Conservation (phyloP, 2,113 vertebrate species). For the Hepsetus odoe region DNA sequence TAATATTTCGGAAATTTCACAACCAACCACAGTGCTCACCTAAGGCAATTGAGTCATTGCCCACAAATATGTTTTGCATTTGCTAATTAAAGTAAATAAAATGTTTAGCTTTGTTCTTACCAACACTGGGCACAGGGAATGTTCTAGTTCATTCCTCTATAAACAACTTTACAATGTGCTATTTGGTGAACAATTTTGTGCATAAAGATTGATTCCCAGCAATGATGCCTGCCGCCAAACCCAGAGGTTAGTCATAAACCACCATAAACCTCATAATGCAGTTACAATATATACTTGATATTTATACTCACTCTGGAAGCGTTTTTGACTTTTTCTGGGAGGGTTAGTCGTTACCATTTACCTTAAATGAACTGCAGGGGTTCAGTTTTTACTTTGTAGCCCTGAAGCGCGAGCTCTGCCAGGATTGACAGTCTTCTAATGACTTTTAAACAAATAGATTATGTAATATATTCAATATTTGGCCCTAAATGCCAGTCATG, state of each 20-base stretch:
- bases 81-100: conserved; percentile 58
- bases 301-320: neutral
- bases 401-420: neutral
- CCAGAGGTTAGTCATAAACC: neutral
- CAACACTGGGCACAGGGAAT: conserved; percentile 37
- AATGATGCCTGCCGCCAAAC: conserved; percentile 31
- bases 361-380: neutral
- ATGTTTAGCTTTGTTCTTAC: conserved; percentile 56
- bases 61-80: conserved; percentile 61
- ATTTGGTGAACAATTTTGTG: conserved; percentile 38
- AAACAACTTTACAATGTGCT: conserved; percentile 55
- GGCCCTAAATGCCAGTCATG: too few species aligned
- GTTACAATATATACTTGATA: neutral
- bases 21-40: conserved; percentile 49
- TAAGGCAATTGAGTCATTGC: conserved; percentile 54
- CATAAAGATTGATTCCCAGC: conserved; percentile 44
- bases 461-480: too few species aligned
- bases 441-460: too few species aligned
- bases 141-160: conserved; percentile 43
- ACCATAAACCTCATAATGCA: neutral
- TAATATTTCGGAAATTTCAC: conserved; percentile 46
- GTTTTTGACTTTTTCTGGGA: neutral
- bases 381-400: neutral
- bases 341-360: neutral
- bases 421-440: neutral